Evolutionary conservation across 2,797 vertebrate species (phyloP).

Genomic region (Saxicola maurus): DNA sequence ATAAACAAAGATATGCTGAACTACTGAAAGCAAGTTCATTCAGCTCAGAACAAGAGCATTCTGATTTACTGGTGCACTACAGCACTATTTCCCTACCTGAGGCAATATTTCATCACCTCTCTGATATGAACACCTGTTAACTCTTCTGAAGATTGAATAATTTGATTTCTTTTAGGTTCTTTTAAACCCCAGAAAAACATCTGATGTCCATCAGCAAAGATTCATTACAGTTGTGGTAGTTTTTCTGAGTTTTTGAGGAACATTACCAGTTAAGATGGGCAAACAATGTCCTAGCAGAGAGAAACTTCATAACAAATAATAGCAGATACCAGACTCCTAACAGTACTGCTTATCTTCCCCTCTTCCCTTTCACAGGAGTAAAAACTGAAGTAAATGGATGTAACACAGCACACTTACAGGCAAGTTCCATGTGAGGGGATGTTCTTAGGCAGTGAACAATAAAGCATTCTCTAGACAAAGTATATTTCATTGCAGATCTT

Average conservation of each 20-base stretch:
- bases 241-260: background rate
- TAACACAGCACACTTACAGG: background rate
- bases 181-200: constrained; percentile 11
- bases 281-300: background rate
- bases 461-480: background rate
- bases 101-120: background rate
- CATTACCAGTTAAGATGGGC: background rate
- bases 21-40: background rate
- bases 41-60: background rate
- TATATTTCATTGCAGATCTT: background rate
- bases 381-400: background rate
- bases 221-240: background rate
- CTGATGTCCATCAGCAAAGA: constrained; percentile 17
- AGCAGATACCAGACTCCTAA: background rate
- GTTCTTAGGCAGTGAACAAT: background rate
- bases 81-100: background rate
- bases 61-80: background rate
- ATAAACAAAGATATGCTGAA: constrained; percentile 42
- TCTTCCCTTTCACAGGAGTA: background rate
- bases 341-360: background rate
- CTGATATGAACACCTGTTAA: constrained; percentile 15
- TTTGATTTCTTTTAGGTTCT: background rate
- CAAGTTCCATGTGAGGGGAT: background rate
- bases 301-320: background rate
- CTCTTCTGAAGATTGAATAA: constrained; percentile 2